Percentiles rank a stretch among this genome's conserved stretches.
Conservation (phyloP, 2,888 invertebrate genomes). For the Dione juno region DNA sequence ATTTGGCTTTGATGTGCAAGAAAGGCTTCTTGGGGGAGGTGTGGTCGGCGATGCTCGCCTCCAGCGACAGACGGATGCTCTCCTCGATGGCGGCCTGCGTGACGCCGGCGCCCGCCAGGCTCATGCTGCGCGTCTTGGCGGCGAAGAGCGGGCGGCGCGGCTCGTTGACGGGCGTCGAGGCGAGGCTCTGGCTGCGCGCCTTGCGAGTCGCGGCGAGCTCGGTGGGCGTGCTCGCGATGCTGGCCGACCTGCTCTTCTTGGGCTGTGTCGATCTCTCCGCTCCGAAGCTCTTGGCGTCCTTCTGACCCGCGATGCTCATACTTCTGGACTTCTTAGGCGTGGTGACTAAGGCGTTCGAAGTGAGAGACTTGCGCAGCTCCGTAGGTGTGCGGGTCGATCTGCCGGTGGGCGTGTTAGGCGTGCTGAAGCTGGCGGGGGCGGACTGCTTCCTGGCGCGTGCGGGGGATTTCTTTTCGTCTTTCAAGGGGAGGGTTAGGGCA, state of each 20-base stretch:
- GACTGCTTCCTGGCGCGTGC: constrained; percentile 68
- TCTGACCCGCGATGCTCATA: constrained; percentile 68
- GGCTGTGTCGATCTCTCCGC: constrained; percentile 63
- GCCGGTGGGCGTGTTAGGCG: constrained; percentile 65
- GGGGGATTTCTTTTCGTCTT: constrained; percentile 47
- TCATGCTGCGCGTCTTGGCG: constrained; percentile 73
- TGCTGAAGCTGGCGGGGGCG: constrained; percentile 63
- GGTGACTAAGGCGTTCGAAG: constrained; percentile 59
- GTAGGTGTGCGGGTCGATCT: constrained; percentile 61
- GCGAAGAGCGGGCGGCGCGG: constrained; percentile 60
- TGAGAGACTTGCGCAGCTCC: constrained; percentile 64
- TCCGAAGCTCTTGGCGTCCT: constrained; percentile 65
- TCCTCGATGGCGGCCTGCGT: constrained; percentile 80
- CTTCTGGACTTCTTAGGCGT: constrained; percentile 75
- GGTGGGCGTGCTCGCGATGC: constrained; percentile 60
- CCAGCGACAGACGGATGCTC: constrained; percentile 73
- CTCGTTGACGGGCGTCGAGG: constrained; percentile 67
- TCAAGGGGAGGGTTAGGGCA: constrained; percentile 66
- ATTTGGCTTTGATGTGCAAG: constrained; percentile 89
- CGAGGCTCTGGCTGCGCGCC: constrained; percentile 73
- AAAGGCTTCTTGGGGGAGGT: constrained; percentile 79
- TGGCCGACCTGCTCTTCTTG: constrained; percentile 55
- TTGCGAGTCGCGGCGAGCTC: constrained; percentile 53
- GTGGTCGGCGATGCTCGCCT: constrained; percentile 70
- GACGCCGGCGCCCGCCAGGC: constrained; percentile 64